Base-by-base conservation (phyloP, 2,888 invertebrate genomes). In the Fissipunctia ypsillon region DNA sequence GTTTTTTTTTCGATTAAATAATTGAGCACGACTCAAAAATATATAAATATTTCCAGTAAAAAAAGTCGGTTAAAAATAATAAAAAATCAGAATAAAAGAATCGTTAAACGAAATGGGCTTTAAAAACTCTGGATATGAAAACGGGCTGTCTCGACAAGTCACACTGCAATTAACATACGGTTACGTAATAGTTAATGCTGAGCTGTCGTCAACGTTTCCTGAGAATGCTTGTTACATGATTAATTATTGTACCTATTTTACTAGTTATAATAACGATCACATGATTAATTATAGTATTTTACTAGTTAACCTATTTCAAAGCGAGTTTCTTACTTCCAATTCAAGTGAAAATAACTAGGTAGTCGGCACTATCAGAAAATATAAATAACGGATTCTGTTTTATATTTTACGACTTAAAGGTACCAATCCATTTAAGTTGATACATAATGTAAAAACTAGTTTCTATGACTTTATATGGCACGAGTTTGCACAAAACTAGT, bases 181-280 rank as follows among this genome's bases (percentile, higher is more conserved):
- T 87, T 85, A 82, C 69, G 72, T 85, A 77, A 50, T n/a, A 80
- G 78, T 74, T 74, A 84, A 78, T 79, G 69, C 77, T 76, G 65
- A 64, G 45, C 72, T 73, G 64, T 81, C 67, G 66, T 69, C 76
- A 65, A 77, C 41, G 64, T 82, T 82, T 80, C 80, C 78, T 81
- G 66, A 77, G 76, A 78, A 69, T 68, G 69, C 74, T 73, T 52
- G 71, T 82, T 80, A 78, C 78, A 60, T 79, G 74, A 81, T 70
- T 75, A 80, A 79, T 81, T 75, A 77, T n/a, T 69, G 57, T 75
- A n/a, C n/a, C n/a, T n/a, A 64, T 67, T 83, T 84, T 73, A 83
- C 61, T 66, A 45, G 60, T 63, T 69, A 74, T n/a, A n/a, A n/a
- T n/a, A n/a, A n/a, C n/a, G n/a, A n/a, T n/a, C n/a, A n/a, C 79